These are phyloP conservation scores for Arizona elegans DNA, from an alignment of 2,113 vertebrate species.

Conservation along the genomic window DNA sequence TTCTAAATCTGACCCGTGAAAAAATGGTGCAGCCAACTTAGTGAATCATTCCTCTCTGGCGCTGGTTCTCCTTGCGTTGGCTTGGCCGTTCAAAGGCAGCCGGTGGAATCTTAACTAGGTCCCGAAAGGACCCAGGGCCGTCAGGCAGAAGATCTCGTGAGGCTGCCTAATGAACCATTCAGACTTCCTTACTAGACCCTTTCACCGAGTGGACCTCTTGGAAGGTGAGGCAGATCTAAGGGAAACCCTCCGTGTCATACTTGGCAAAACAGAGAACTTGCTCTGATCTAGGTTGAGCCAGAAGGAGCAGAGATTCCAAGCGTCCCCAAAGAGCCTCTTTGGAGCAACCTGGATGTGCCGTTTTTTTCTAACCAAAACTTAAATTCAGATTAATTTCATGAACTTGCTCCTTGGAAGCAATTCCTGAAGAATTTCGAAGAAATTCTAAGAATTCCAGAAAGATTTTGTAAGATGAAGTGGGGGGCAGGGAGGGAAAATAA, in stretches of 20 bases:
- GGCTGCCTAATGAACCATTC: not conserved
- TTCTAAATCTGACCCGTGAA: constrained; percentile 49
- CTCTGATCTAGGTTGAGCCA: not conserved
- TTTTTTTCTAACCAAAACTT: not conserved
- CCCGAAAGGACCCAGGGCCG: not conserved
- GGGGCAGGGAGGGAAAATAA: not conserved
- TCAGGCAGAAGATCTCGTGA: constrained; percentile 9
- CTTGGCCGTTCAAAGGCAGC: constrained; percentile 42
- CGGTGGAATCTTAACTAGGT: constrained; percentile 24
- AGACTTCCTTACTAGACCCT: constrained; percentile 12
- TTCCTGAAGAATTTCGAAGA: not conserved
- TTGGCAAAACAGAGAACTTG: not conserved
- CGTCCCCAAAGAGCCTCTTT: not conserved
- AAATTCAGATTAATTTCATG: not conserved
- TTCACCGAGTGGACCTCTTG: not conserved
- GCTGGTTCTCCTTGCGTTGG: constrained; percentile 19
- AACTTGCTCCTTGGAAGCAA: not conserved
- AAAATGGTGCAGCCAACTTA: constrained; percentile 42
- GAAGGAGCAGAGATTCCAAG: not conserved
- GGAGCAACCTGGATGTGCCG: not conserved
- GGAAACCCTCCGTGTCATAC: not conserved
- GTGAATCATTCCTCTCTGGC: constrained; percentile 47
- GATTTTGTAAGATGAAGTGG: not conserved
- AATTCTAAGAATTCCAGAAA: not conserved
- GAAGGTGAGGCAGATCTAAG: not conserved